Evolutionary conservation across 2,888 invertebrate genomes (phyloP), one percentile per base, ranked within the genome.

Genomic region (Agrochola macilenta): DNA sequence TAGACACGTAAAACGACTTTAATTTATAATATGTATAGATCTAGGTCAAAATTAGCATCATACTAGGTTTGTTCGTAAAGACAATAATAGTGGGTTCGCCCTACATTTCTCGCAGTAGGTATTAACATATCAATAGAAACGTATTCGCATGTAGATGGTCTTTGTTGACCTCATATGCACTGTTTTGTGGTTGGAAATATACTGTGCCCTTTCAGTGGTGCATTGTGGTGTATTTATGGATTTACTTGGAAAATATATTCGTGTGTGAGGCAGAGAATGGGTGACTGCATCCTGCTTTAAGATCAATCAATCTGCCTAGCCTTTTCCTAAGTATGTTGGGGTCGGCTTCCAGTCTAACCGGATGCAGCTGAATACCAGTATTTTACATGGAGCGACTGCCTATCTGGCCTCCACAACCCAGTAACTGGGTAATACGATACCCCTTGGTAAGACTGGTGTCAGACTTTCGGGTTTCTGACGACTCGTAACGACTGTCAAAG

Each of bases 1-100:
- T 30, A 14, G 30, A 68, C 30, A 23, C 1, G 30, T 14, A 66
- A 30, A 30, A 0, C 12, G 12, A 30, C 30, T 12, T 46, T 30
- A 46, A 23, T 66, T 49, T 66, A 30, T 49, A 49, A 46, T 26
- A 66, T 23, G 14, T 52, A 68, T 30, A 35, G 30, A 68, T 87
- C 70, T 88, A 87, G 89, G 86, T 76, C 89, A 60, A 68, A 49
- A 89, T 89, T 89, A 84, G 68, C 89, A 89, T 90, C 39, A 88
- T 71, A 89, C 65, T 79, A 52, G 43, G 30, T 65, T 64, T 35
- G 74, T 74, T n/a, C 68, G 35, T 76, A 69, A 69, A 84, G 81
- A 84, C 87, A 85, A 85, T 87, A 82, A 81, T 78, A 69, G 69
- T 74, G 52, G 73, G 68, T 68, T 23, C 68, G 87, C 66, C 85